Conservation (phyloP, 2,797 vertebrate genomes). For the Enteromius paludinosus region DNA sequence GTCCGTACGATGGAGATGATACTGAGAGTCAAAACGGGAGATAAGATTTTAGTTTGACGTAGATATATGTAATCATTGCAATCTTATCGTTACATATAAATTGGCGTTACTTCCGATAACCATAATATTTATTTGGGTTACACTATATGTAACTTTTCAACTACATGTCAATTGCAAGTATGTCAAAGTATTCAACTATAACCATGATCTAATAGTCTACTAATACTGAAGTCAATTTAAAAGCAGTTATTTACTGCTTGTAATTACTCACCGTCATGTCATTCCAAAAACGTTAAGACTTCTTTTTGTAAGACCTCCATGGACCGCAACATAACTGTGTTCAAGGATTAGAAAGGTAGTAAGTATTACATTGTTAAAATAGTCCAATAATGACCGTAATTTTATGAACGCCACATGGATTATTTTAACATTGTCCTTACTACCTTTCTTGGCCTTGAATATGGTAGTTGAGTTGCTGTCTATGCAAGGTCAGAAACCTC, state of each 20-base stretch:
- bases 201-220: neutral
- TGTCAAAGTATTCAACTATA: neutral
- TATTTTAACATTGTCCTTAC: neutral
- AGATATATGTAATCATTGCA: too few species aligned
- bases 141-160: neutral
- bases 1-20: constrained; percentile 9
- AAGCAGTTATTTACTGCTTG: neutral
- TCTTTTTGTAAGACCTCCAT: too few species aligned
- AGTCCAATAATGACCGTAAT: neutral
- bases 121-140: neutral
- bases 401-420: neutral
- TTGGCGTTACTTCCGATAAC: neutral
- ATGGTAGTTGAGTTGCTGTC: neutral
- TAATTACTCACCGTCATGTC: neutral
- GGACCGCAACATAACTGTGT: neutral
- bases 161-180: neutral
- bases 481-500: neutral
- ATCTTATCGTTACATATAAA: neutral
- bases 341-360: neutral
- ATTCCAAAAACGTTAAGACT: neutral
- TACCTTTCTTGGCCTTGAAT: neutral
- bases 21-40: neutral
- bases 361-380: neutral
- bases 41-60: constrained; percentile 9
- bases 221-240: neutral